Evolutionary conservation across 2,113 vertebrate species (phyloP).

Genomic region (Eubucco bourcierii): DNA sequence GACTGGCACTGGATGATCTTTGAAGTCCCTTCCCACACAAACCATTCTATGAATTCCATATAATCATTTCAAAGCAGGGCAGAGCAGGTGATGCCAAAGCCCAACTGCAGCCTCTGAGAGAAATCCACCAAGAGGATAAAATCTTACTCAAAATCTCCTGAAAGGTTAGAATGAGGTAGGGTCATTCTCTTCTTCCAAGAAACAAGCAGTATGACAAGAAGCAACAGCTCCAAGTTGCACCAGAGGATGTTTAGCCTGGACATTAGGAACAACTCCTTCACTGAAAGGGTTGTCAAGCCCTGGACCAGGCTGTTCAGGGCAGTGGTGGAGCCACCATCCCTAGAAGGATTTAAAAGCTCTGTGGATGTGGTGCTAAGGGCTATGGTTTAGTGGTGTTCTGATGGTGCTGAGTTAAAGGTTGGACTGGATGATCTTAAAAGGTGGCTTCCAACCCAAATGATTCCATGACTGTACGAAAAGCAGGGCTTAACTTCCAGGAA

Average conservation of each 20-base stretch:
- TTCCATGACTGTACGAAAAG: neutral
- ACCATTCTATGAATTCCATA: too few relatives aligned
- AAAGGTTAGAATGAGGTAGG: neutral
- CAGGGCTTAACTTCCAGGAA: neutral
- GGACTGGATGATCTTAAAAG: neutral
- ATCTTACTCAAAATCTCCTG: neutral
- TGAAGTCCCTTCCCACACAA: too few relatives aligned
- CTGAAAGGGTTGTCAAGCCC: neutral
- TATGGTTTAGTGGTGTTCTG: neutral
- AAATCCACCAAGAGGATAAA: neutral
- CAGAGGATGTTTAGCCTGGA: neutral
- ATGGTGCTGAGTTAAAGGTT: neutral
- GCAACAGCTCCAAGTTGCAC: neutral
- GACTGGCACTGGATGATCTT: too few relatives aligned
- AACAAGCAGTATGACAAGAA: neutral
- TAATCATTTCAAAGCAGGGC: fast-evolving
- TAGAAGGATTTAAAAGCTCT: neutral
- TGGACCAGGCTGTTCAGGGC: neutral
- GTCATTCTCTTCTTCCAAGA: neutral
- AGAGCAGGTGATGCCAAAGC: neutral
- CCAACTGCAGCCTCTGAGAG: fast-evolving
- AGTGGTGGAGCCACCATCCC: neutral
- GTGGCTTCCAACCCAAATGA: neutral
- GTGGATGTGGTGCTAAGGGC: neutral
- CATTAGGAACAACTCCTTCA: neutral